These are phyloP conservation scores for Metellina segmentata DNA, from an alignment of 2,888 invertebrate genomes.

Conservation along the genomic window DNA sequence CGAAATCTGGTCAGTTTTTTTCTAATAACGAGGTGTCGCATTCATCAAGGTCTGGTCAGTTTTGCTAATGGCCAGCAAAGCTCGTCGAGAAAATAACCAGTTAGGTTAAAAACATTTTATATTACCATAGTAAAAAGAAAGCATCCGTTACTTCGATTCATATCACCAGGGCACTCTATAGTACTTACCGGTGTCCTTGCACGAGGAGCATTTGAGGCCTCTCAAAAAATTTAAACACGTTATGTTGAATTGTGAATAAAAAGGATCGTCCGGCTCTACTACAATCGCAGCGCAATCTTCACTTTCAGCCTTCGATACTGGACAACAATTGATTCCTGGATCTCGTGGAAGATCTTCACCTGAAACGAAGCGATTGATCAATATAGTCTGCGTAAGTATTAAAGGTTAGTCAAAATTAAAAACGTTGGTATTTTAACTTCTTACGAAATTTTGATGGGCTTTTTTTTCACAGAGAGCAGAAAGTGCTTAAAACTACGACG, in stretches of 20 bases:
- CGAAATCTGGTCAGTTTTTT: too few species aligned
- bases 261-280: constrained; percentile 3
- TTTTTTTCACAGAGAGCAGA: too few species aligned
- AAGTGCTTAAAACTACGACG: too few species aligned
- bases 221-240: background rate
- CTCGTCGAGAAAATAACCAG: too few species aligned
- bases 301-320: background rate
- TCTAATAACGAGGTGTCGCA: too few species aligned
- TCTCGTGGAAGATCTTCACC: background rate
- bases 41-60: too few species aligned
- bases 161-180: background rate
- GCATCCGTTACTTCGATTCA: background rate
- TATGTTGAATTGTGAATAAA: constrained; percentile 5
- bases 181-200: constrained; percentile 14
- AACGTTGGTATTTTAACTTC: too few species aligned
- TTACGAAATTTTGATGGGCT: too few species aligned
- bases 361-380: background rate
- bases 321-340: background rate
- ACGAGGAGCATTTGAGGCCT: background rate
- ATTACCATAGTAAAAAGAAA: background rate
- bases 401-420: too few species aligned
- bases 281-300: background rate
- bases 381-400: background rate
- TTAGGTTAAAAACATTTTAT: too few species aligned
- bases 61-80: too few species aligned